Conservation (phyloP, 2,797 vertebrate species). For the Enteromius mattozi region DNA sequence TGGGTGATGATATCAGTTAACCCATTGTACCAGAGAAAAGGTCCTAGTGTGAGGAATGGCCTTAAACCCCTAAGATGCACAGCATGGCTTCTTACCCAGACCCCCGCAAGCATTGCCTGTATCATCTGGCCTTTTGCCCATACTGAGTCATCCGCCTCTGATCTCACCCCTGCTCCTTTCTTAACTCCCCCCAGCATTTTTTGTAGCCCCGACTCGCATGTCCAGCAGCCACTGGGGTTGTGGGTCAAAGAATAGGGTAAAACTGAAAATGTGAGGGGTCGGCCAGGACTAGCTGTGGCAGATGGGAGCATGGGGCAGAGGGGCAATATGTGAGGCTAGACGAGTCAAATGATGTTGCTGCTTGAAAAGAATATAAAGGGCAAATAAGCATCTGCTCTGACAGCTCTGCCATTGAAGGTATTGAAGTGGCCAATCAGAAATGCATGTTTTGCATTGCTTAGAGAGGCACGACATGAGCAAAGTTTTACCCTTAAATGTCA, state of each 20-base stretch:
- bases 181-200: constrained; percentile 37
- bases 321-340: neutral
- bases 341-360: constrained; percentile 12
- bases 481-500: neutral
- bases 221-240: constrained; percentile 11
- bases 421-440: neutral
- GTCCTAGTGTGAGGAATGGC: constrained; percentile 74
- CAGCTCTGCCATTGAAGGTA: constrained; percentile 2
- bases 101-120: constrained; percentile 63
- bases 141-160: constrained; percentile 48
- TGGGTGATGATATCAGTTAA: constrained; percentile 62
- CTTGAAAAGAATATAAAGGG: constrained; percentile 50
- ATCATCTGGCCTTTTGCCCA: constrained; percentile 72
- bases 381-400: constrained; percentile 40
- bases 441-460: neutral
- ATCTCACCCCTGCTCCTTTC: constrained; percentile 37
- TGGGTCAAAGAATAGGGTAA: constrained; percentile 41
- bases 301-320: neutral
- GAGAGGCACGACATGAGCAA: too few species aligned
- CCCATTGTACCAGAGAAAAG: constrained; percentile 74
- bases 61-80: constrained; percentile 72
- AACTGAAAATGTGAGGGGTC: constrained; percentile 71
- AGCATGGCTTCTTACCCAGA: constrained; percentile 64
- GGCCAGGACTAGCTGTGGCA: constrained; percentile 44
- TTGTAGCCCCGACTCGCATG: constrained; percentile 27